phyloP scores from a whole-genome alignment of 2,888 invertebrate species.

The Hedya salicella region DNA sequence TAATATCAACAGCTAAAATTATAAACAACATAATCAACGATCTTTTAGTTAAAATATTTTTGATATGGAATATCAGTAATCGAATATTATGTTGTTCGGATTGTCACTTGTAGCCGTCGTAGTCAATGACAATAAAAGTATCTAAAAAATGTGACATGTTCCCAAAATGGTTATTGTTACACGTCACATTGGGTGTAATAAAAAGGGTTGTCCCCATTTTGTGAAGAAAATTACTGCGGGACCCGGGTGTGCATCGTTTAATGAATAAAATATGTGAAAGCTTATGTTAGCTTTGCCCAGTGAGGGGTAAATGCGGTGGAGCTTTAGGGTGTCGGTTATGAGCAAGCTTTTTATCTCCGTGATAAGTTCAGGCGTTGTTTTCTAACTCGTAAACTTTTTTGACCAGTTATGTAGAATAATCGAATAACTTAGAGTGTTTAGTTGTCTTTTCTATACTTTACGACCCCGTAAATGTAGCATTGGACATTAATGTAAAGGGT shows the following conservation, averaged over 20 bases:
- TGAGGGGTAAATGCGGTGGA: conserved; percentile 66
- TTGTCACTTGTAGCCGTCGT: neutral
- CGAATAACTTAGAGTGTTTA: conserved; percentile 4
- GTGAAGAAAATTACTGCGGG: conserved; percentile 59
- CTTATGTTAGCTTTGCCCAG: conserved; percentile 60
- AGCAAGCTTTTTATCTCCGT: conserved; percentile 33
- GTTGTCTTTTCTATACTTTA: conserved; percentile 11
- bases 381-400: conserved; percentile 16
- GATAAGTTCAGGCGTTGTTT: conserved; percentile 10
- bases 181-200: conserved; percentile 50
- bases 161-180: conserved; percentile 14
- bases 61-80: no score
- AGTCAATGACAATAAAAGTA: neutral
- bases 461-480: conserved; percentile 20
- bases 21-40: no score
- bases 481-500: conserved; percentile 6
- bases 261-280: conserved; percentile 76
- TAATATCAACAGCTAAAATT: no score
- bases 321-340: conserved; percentile 42
- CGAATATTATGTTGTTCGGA: no score
- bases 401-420: conserved; percentile 4
- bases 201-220: conserved; percentile 63
- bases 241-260: conserved; percentile 63
- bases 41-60: no score
- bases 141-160: conserved; percentile 11